phyloP scores from a whole-genome alignment of 2,113 vertebrate species.

The Ceyx cyanopectus region DNA sequence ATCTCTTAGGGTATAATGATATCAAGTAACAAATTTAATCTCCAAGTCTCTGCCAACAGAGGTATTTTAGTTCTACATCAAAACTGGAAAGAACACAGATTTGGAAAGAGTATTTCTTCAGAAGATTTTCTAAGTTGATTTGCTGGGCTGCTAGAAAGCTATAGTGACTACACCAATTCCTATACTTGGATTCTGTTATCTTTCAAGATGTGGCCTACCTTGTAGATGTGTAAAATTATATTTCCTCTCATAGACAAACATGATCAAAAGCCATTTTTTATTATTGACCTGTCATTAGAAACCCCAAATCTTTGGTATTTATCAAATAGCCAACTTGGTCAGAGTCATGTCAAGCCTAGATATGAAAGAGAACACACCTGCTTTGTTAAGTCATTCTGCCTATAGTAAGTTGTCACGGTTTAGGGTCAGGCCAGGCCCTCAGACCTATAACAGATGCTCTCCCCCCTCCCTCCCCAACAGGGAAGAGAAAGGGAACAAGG shows the following conservation, averaged over 20 bases:
- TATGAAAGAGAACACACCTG: neutral
- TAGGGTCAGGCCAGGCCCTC: too few species aligned
- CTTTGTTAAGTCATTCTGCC: neutral
- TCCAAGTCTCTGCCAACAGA: neutral
- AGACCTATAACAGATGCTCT: too few species aligned
- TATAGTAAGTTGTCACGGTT: neutral
- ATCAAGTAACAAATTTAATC: neutral
- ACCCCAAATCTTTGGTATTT: neutral
- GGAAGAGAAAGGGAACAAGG: too few species aligned
- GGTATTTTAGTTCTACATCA: neutral
- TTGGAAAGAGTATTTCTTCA: neutral
- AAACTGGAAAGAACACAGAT: neutral
- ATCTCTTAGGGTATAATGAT: neutral
- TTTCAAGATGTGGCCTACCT: neutral
- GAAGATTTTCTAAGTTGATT: neutral
- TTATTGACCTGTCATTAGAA: neutral
- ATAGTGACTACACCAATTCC: neutral
- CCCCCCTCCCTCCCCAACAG: too few species aligned
- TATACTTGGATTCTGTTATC: neutral
- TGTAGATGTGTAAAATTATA: neutral
- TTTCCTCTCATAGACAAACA: neutral
- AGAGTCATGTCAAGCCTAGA: neutral
- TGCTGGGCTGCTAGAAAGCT: neutral
- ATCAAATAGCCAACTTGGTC: neutral
- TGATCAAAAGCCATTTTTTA: neutral